phyloP scores from a whole-genome alignment of 2,888 invertebrate species.

The Apamea anceps region DNA sequence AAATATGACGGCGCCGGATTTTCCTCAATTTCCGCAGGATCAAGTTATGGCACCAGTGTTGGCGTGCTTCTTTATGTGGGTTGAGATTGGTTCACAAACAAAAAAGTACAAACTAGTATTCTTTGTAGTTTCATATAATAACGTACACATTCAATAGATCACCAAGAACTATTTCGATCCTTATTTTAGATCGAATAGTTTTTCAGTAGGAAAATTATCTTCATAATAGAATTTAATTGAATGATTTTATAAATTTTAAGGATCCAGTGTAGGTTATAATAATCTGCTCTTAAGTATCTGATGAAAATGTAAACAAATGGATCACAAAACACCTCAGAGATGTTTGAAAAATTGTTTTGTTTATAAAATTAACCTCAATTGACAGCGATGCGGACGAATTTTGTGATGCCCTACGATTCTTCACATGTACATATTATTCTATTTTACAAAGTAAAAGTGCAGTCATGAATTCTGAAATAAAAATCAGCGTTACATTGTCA shows the following conservation, averaged over 20 bases:
- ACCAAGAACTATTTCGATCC: neutral
- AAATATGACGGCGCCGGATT: conserved; percentile 35
- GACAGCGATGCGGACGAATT: too few species aligned
- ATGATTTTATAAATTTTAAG: neutral
- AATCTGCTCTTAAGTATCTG: neutral
- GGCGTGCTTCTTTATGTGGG: conserved; percentile 6
- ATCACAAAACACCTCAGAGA: neutral
- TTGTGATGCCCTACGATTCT: too few species aligned
- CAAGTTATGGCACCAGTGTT: conserved; percentile 24
- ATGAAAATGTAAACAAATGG: neutral
- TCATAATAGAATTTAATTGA: neutral
- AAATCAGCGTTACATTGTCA: too few species aligned
- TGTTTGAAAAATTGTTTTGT: neutral
- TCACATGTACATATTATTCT: too few species aligned
- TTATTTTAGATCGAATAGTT: neutral
- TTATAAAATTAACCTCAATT: too few species aligned
- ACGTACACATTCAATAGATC: too few species aligned
- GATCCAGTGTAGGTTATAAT: neutral
- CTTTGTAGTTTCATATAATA: neutral
- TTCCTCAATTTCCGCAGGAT: conserved; percentile 52
- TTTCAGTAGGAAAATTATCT: neutral
- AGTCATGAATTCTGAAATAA: too few species aligned
- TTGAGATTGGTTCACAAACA: neutral
- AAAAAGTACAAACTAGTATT: neutral
- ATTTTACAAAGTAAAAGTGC: too few species aligned